Evolutionary conservation across 2,888 invertebrate species (phyloP), one percentile per base, ranked within the genome.

Genomic region (Drepana falcataria): DNA sequence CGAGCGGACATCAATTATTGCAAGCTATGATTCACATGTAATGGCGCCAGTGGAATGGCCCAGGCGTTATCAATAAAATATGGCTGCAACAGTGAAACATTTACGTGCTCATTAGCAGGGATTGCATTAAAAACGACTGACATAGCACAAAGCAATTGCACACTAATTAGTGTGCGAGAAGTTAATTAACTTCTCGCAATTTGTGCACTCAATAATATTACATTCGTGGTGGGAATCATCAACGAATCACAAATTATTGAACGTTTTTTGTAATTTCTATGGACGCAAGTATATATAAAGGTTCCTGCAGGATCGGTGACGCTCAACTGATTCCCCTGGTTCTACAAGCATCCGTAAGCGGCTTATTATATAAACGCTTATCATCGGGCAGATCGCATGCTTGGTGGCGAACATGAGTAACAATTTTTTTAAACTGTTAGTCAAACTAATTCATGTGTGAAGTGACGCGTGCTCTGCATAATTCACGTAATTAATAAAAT

Each of bases 81-180:
- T 79, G 64, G 73, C 71, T 66, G 65, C 64, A 64, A 66, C 71
- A 60, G 69, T 77, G 74, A 78, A 83, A 82, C 83, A 83, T 83
- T 82, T 79, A 79, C 79, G 74, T 78, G 75, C 80, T 84, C 84
- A 85, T 84, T 85, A 83, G 78, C 66, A 60, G 51, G 62, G 66
- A 40, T 40, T 51, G 51, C 70, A 72, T 70, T 68, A 73, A 67
- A 72, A 73, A 70, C 66, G 67, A 70, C 73, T 78, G 81, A 80
- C 76, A 75, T 73, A 65, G 63, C 69, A 71, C 69, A 74, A 75
- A 75, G 73, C 77, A 77, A 78, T 79, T 73, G 68, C 55, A 69
- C 55, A 57, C 62, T 68, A 62, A 66, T 68, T 65, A 62, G 69
- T 67, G 66, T 75, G 77, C 78, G 81, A 77, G 83, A 75, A 69